Evolutionary conservation across 2,797 vertebrate genomes (phyloP).

Genomic region (Chiroxiphia lanceolata): DNA sequence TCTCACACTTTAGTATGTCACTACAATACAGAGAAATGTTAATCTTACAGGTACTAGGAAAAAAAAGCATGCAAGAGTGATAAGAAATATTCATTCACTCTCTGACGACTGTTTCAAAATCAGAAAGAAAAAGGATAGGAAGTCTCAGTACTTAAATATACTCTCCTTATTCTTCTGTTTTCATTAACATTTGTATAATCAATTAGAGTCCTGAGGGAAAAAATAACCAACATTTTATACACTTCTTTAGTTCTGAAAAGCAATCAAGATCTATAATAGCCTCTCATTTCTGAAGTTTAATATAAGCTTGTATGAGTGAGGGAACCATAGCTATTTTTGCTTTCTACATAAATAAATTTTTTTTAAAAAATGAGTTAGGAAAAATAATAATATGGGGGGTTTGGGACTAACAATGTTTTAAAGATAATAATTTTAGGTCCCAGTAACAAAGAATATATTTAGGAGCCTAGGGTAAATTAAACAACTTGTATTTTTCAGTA

Average conservation of each 20-base stretch:
- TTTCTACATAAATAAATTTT: neutral
- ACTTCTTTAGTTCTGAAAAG: constrained; percentile 36
- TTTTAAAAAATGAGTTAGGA: neutral
- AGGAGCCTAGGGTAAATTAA: neutral
- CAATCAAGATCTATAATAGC: constrained; percentile 30
- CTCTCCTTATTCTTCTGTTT: neutral
- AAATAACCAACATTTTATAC: constrained; percentile 18
- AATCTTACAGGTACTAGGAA: neutral
- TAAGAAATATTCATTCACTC: constrained; percentile 12
- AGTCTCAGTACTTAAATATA: neutral
- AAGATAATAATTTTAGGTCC: neutral
- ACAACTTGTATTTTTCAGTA: neutral
- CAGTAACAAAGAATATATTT: neutral
- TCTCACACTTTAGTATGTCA: neutral
- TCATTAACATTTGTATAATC: constrained; percentile 41
- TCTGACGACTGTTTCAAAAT: neutral
- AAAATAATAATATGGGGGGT: neutral
- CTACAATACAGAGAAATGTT: neutral
- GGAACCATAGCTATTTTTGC: neutral
- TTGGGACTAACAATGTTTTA: neutral
- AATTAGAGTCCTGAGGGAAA: constrained; percentile 36
- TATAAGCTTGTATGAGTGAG: neutral
- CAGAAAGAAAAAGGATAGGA: neutral
- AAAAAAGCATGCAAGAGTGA: neutral
- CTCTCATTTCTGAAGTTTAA: constrained; percentile 26